Evolutionary conservation across 2,113 vertebrate genomes (phyloP).

Genomic region (Leucoraja erinaceus): DNA sequence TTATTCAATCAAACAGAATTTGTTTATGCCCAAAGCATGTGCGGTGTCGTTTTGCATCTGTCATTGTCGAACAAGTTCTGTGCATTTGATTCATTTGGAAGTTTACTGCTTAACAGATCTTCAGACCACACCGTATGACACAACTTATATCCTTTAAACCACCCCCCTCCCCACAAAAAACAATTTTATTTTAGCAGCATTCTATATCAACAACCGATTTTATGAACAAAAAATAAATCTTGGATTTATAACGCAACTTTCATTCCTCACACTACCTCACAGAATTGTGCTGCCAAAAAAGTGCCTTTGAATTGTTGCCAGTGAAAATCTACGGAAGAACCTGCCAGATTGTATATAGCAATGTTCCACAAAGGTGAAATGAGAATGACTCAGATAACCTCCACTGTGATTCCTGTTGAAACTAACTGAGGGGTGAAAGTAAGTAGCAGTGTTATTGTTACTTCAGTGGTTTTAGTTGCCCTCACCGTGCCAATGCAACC

Average conservation of each 20-base stretch:
- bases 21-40: constrained; percentile 8
- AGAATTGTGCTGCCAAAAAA: not conserved
- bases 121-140: not conserved
- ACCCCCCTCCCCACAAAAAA: not conserved
- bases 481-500: not conserved
- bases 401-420: not conserved
- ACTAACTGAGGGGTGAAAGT: not conserved
- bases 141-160: not conserved
- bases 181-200: not conserved
- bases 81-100: constrained; percentile 3
- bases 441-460: not conserved
- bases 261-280: not conserved
- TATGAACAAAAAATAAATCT: not conserved
- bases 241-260: not conserved
- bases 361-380: not conserved
- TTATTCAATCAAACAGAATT: constrained; percentile 22
- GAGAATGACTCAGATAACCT: not conserved
- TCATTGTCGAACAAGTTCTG: not conserved
- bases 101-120: not conserved
- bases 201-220: not conserved
- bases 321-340: too few relatives aligned
- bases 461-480: not conserved
- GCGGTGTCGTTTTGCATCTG: not conserved
- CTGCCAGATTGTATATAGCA: not conserved
- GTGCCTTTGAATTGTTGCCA: not conserved